These are phyloP conservation scores for Bombyx mandarina DNA, from an alignment of 1,140 invertebrate species.

Conservation along the genomic window DNA sequence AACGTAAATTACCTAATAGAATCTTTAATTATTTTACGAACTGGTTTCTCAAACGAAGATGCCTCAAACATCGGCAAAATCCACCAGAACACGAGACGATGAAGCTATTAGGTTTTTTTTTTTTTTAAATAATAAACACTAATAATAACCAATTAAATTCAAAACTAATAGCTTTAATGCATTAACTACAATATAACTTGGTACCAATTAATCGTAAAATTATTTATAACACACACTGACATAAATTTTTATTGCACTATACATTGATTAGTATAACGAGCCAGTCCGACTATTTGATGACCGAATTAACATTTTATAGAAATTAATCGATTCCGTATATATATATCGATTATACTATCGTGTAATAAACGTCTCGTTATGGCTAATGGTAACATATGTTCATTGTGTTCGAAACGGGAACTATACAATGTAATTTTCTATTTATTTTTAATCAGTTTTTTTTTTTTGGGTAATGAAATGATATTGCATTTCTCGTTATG, in stretches of 20 bases:
- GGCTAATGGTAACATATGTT: conserved; percentile 56
- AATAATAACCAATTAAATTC: conserved; percentile 34
- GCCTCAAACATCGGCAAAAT: no score
- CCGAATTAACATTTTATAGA: conserved; percentile 53
- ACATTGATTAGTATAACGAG: conserved; percentile 59
- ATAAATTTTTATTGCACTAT: conserved; percentile 51
- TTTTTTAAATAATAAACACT: conserved; percentile 18
- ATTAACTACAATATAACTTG: conserved; percentile 15
- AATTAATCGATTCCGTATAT: conserved; percentile 52
- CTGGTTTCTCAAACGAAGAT: no score
- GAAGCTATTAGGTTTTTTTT: neutral
- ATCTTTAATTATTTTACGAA: no score
- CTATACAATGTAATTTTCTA: conserved; percentile 29
- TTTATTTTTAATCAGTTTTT: conserved; percentile 42
- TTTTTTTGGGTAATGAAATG: conserved; percentile 15
- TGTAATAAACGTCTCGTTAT: conserved; percentile 57
- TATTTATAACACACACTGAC: conserved; percentile 32
- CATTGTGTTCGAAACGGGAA: conserved; percentile 36
- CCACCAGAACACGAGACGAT: no score
- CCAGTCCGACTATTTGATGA: conserved; percentile 46
- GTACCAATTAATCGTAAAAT: conserved; percentile 42
- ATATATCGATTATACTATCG: conserved; percentile 42
- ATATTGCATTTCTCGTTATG: conserved; percentile 9
- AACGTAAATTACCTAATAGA: no score
- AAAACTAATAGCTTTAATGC: conserved; percentile 44